Evolutionary conservation across 2,113 vertebrate genomes (phyloP).

Genomic region (Paratilapia polleni): DNA sequence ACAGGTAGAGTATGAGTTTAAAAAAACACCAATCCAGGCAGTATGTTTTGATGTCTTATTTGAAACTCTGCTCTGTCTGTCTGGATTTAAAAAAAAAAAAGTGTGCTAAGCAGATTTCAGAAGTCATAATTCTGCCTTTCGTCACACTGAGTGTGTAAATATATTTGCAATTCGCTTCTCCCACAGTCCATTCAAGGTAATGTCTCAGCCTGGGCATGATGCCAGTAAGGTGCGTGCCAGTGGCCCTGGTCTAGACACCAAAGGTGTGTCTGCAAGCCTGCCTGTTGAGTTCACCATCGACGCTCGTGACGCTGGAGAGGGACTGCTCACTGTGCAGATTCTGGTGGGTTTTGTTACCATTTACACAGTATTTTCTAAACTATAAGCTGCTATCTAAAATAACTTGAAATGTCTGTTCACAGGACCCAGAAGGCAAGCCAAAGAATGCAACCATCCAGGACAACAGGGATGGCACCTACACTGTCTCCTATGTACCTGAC

Average conservation of each 20-base stretch:
- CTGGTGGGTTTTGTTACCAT: slow-evolving; percentile 79
- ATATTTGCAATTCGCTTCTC: slow-evolving; percentile 24
- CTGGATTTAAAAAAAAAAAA: not conserved
- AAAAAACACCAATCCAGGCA: not conserved
- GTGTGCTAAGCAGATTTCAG: not conserved
- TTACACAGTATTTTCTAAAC: not conserved
- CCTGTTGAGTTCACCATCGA: slow-evolving; percentile 96
- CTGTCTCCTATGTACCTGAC: slow-evolving; percentile 92
- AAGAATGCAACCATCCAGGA: slow-evolving; percentile 95
- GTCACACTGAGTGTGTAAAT: slow-evolving; percentile 32
- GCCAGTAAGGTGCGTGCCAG: slow-evolving; percentile 95
- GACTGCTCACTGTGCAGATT: slow-evolving; percentile 92
- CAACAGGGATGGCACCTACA: slow-evolving; percentile 93
- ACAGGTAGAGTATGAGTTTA: slow-evolving; percentile 82
- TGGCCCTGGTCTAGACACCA: slow-evolving; percentile 88
- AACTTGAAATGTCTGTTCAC: not conserved
- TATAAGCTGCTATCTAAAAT: not conserved
- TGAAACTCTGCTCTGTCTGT: slow-evolving; percentile 21
- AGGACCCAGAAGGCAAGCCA: slow-evolving; percentile 95
- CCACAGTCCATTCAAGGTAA: slow-evolving; percentile 92
- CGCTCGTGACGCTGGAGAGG: slow-evolving; percentile 90
- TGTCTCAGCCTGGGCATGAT: slow-evolving; percentile 88
- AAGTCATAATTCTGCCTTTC: slow-evolving; percentile 19
- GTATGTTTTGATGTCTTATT: slow-evolving; percentile 31
- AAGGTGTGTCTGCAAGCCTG: slow-evolving; percentile 90